Conservation (phyloP, 35 echinoderm and acorn worm genomes). For the Heliocidaris tuberculata region DNA sequence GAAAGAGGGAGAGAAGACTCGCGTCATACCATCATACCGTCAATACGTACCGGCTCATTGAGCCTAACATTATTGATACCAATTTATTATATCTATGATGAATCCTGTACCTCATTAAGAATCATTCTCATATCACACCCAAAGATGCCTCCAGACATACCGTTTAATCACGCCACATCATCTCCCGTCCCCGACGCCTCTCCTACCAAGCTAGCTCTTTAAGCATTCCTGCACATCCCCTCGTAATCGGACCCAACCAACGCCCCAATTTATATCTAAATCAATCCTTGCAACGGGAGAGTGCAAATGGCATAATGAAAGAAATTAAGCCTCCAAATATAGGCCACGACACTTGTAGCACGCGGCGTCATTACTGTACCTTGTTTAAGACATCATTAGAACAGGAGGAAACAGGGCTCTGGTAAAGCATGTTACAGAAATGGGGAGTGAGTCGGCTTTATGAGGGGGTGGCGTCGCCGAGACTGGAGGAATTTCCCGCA, state of each 20-base stretch:
- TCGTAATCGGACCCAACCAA: conserved; percentile 14
- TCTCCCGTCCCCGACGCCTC: background rate
- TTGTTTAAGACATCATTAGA: background rate
- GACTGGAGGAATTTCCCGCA: background rate
- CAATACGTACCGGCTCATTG: background rate
- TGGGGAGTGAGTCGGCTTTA: background rate
- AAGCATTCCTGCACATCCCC: background rate
- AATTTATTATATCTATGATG: background rate
- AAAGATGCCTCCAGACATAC: background rate
- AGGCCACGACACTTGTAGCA: conserved; percentile 8
- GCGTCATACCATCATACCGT: background rate
- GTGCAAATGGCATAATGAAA: conserved; percentile 3
- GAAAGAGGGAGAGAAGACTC: background rate
- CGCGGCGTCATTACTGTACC: background rate
- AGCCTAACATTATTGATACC: background rate
- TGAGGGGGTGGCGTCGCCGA: background rate
- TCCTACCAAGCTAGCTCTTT: background rate
- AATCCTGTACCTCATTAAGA: background rate
- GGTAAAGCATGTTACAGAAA: background rate
- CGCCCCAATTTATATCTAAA: conserved; percentile 11
- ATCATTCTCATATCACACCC: background rate
- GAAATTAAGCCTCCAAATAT: background rate
- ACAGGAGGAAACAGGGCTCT: background rate
- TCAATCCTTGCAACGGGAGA: background rate
- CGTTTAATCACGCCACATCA: background rate